Evolutionary conservation across 2,888 invertebrate genomes (phyloP).

Genomic region (Spodoptera littoralis): DNA sequence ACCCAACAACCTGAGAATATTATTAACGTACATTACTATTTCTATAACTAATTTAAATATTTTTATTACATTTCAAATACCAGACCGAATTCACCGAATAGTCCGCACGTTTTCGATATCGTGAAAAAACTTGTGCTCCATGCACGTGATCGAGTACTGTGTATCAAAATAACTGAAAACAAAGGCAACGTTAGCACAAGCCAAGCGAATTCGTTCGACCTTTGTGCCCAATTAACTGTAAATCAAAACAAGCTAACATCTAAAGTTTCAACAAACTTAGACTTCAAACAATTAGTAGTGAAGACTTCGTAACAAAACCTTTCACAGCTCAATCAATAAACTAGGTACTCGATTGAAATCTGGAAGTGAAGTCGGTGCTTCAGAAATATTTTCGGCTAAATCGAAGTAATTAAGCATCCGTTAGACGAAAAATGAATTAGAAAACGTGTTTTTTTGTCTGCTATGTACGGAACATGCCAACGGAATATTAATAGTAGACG

Average conservation of each 20-base stretch:
- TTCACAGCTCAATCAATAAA: conserved; percentile 33
- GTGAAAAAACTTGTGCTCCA: conserved; percentile 36
- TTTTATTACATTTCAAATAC: conserved; percentile 45
- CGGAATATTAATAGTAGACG: conserved; percentile 36
- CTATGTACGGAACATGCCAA: conserved; percentile 20
- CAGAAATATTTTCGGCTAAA: conserved; percentile 35
- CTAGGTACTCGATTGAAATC: conserved; percentile 19
- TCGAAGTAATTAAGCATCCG: conserved; percentile 31
- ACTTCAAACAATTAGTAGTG: conserved; percentile 34
- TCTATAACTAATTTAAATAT: conserved; percentile 32
- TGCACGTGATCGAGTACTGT: conserved; percentile 36
- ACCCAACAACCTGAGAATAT: conserved; percentile 33
- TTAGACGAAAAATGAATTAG: conserved; percentile 40
- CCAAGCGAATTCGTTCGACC: conserved; percentile 46
- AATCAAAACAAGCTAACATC: conserved; percentile 35
- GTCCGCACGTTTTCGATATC: conserved; percentile 41
- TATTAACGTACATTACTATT: conserved; percentile 26
- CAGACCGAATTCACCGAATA: conserved; percentile 45
- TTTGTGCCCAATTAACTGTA: conserved; percentile 43
- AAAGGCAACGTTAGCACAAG: conserved; percentile 49
- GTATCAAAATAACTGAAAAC: conserved; percentile 50
- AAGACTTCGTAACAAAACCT: conserved; percentile 26
- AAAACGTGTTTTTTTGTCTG: conserved; percentile 34
- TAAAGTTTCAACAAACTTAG: conserved; percentile 39
- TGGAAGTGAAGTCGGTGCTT: conserved; percentile 29